Evolutionary conservation across 1,140 invertebrate species (phyloP).

Genomic region (Diachasma alloeum): DNA sequence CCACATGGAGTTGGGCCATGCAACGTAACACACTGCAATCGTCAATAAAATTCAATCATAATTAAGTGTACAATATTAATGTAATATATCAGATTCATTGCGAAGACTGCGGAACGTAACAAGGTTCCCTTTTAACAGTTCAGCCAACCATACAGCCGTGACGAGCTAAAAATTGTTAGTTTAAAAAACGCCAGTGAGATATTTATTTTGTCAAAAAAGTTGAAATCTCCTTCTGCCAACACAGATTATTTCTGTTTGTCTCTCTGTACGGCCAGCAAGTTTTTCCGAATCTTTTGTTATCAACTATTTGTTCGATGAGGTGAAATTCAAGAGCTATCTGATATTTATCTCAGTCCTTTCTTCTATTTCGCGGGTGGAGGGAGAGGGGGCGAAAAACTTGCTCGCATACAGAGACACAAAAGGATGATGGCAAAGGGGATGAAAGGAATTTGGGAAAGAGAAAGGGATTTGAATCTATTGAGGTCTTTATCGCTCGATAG

Average conservation of each 20-base stretch:
- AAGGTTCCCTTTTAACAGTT: slow-evolving; percentile 67
- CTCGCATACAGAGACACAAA: slow-evolving; percentile 1
- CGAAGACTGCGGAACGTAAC: slow-evolving; percentile 66
- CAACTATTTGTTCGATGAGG: too few species aligned
- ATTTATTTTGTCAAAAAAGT: background rate
- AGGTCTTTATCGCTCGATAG: slow-evolving; percentile 3
- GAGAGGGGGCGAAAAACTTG: background rate
- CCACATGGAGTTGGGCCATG: slow-evolving; percentile 55
- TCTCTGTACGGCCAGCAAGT: slow-evolving; percentile 15
- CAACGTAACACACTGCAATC: slow-evolving; percentile 62
- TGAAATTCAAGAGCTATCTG: too few species aligned
- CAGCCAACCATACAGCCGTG: slow-evolving; percentile 66
- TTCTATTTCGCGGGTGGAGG: background rate
- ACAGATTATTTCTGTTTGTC: slow-evolving; percentile 1
- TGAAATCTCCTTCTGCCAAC: background rate
- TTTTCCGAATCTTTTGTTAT: too few species aligned
- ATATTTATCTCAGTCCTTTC: background rate
- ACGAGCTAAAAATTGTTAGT: slow-evolving; percentile 61
- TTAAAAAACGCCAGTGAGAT: background rate
- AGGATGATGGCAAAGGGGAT: background rate
- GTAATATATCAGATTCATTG: slow-evolving; percentile 44
- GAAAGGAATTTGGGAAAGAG: slow-evolving; percentile 3
- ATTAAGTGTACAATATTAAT: slow-evolving; percentile 46
- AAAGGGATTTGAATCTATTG: slow-evolving; percentile 1
- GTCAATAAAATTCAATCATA: slow-evolving; percentile 50